Evolutionary conservation across 2,113 vertebrate genomes (phyloP).

Genomic region (Bettongia penicillata): DNA sequence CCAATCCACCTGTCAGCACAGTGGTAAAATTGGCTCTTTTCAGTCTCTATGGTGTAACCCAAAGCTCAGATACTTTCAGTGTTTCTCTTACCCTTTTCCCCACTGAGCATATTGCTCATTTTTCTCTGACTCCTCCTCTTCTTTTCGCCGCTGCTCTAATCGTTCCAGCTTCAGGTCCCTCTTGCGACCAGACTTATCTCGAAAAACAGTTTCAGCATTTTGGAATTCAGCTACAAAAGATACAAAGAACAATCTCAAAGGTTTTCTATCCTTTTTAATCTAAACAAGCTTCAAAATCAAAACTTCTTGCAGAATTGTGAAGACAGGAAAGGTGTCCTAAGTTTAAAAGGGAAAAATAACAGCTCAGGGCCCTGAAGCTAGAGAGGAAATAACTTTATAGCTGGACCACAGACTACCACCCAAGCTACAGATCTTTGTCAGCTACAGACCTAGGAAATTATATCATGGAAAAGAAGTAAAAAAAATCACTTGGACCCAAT

Average conservation of each 20-base stretch:
- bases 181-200: slow-evolving; percentile 93
- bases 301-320: slow-evolving; percentile 30
- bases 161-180: slow-evolving; percentile 91
- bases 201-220: slow-evolving; percentile 90
- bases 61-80: fast-evolving
- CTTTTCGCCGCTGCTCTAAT: slow-evolving; percentile 88
- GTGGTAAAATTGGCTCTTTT: background rate
- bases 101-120: slow-evolving; percentile 94
- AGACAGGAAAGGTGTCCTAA: background rate
- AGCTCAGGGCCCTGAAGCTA: background rate
- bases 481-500: slow-evolving; percentile 14
- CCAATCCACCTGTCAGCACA: background rate
- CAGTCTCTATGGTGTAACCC: fast-evolving
- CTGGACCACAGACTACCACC: slow-evolving; percentile 3
- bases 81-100: slow-evolving; percentile 92
- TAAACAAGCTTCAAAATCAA: slow-evolving; percentile 54
- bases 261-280: slow-evolving; percentile 54
- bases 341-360: slow-evolving; percentile 42
- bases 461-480: slow-evolving; percentile 33
- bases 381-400: slow-evolving; percentile 23
- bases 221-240: slow-evolving; percentile 87
- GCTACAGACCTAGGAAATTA: background rate
- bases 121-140: slow-evolving; percentile 86
- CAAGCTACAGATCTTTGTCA: background rate
- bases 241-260: slow-evolving; percentile 32